phyloP scores from a whole-genome alignment of 2,888 invertebrate genomes.

The Octodonta nipae region DNA sequence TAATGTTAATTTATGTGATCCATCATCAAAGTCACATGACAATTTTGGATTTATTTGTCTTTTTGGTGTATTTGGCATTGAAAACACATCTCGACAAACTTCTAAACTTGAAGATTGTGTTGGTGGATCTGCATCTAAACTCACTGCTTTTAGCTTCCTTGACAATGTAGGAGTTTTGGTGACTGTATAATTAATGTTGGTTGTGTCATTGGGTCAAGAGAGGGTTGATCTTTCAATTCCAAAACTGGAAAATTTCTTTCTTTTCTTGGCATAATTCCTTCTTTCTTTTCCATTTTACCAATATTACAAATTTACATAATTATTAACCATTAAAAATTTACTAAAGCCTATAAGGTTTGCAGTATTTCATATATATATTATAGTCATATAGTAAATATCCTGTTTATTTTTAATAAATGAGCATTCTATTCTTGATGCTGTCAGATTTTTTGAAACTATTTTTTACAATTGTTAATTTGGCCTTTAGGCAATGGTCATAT shows the following conservation, averaged over 20 bases:
- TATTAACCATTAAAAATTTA: too few species aligned
- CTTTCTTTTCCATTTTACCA: neutral
- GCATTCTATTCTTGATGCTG: too few species aligned
- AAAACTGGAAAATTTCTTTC: constrained; percentile 21
- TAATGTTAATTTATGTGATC: constrained; percentile 20
- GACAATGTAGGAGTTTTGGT: constrained; percentile 58
- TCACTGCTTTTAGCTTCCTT: constrained; percentile 55
- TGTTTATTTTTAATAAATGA: too few species aligned
- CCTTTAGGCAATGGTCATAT: too few species aligned
- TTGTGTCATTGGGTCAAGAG: constrained; percentile 22
- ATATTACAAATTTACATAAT: too few species aligned
- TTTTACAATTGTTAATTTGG: too few species aligned
- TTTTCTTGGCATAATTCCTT: constrained; percentile 12
- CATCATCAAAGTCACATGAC: constrained; percentile 27
- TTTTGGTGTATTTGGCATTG: constrained; percentile 53
- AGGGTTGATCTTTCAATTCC: constrained; percentile 25
- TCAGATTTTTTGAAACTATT: too few species aligned
- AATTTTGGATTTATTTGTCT: constrained; percentile 36
- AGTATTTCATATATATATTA: too few species aligned
- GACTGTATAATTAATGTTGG: constrained; percentile 36
- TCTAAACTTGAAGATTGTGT: constrained; percentile 30
- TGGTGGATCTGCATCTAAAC: constrained; percentile 51
- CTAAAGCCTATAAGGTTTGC: too few species aligned
- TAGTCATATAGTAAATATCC: too few species aligned
- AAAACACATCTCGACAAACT: constrained; percentile 44